A percentile compares a stretch with the other conserved stretches of the same genome.
These are phyloP conservation scores for Nematolebias whitei DNA, from an alignment of 2,113 vertebrate species.

Conservation along the genomic window DNA sequence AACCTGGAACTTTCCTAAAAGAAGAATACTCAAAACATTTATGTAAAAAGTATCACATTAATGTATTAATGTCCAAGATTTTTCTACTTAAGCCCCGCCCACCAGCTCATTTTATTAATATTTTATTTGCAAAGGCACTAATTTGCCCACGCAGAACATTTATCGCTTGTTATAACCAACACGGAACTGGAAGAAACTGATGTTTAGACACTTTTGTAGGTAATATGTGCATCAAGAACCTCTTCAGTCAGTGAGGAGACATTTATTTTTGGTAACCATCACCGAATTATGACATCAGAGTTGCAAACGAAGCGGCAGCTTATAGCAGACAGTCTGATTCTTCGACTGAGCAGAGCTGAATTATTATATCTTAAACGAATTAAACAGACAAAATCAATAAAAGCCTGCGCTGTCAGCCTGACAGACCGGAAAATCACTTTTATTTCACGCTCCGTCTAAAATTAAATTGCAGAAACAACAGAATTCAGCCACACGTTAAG, in stretches of 20 bases:
- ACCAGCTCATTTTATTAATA: slow-evolving; percentile 20
- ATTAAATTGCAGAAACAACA: slow-evolving; percentile 57
- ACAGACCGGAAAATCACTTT: slow-evolving; percentile 51
- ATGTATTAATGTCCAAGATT: no score
- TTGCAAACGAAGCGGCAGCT: slow-evolving; percentile 37
- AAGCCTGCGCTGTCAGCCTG: slow-evolving; percentile 32
- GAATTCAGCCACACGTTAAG: slow-evolving; percentile 43
- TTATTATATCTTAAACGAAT: slow-evolving; percentile 57
- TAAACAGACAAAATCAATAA: slow-evolving; percentile 67
- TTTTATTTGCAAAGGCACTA: no score
- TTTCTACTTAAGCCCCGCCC: no score
- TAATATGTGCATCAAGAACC: not conserved
- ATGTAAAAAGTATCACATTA: no score
- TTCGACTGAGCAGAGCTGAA: slow-evolving; percentile 23
- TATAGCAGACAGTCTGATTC: slow-evolving; percentile 38
- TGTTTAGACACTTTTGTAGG: not conserved
- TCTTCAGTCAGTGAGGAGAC: slow-evolving; percentile 9
- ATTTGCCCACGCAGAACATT: no score
- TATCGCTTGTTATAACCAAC: no score
- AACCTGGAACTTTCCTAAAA: no score
- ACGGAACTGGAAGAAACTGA: slow-evolving; percentile 8
- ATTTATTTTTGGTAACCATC: slow-evolving; percentile 7
- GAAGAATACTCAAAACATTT: no score
- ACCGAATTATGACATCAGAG: slow-evolving; percentile 3
- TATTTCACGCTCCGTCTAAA: slow-evolving; percentile 66